Evolutionary conservation across 2,888 invertebrate species (phyloP), one percentile per base, ranked within the genome.

Genomic region (Melinopterus prodromus): DNA sequence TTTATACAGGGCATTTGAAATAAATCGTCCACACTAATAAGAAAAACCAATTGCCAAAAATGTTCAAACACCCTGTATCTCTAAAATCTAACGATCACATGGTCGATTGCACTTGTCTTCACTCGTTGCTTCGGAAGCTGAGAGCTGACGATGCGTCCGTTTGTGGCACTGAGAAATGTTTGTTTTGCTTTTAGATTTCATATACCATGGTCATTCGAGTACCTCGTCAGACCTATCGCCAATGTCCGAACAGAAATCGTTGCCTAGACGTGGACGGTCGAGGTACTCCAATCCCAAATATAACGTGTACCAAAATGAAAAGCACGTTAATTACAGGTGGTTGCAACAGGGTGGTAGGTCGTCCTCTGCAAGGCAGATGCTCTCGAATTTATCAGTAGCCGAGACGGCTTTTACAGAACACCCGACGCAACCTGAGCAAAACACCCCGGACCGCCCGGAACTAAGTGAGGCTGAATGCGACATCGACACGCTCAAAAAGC

Each of bases 141-240:
- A 53, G 35, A 74, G 37, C 74, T 74, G 37, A 38, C 26, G 36
- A 37, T 35, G 53, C 53, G 53, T 53, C 53, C 12, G 53, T 53
- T 53, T 7, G 53, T 12, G 53, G 53, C 53, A 53, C 53, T 53
- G 53, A 53, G 53, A 53, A 53, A 53, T 53, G 53, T 78, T 71
- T 81, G 81, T 80, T 81, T 74, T 80, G 82, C 82, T 91, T 90
- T 87, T 90, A 92, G 94, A 93, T 90, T 93, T 93, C 89, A 92
- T 94, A 88, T 94, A 94, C 89, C 94, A 94, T 89, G 94, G 94
- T 88, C 93, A 93, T 88, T 94, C 94, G 86, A 94, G 94, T 90
- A 94, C 94, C 84, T 94, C 94, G 84, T 94, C 94, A 88, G 94
- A 94, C 90, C 92, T 94, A 87, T 94, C 94, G 85, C 94, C 94